Evolutionary conservation across 2,888 invertebrate genomes (phyloP).

Genomic region (Drosophila mimica): DNA sequence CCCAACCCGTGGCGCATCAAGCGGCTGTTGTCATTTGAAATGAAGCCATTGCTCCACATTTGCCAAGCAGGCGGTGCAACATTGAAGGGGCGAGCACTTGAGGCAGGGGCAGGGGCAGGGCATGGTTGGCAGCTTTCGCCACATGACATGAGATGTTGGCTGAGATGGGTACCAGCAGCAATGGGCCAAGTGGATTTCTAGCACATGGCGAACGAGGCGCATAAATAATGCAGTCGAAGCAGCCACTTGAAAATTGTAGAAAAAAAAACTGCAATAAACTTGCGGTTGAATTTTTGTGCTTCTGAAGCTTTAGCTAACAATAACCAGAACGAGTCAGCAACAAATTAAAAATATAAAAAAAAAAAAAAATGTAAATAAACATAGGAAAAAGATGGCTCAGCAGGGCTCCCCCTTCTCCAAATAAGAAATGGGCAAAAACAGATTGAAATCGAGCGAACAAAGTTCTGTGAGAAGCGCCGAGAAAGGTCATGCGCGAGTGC

Average conservation of each 20-base stretch:
- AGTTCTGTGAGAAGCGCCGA: constrained; percentile 31
- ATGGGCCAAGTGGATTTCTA: constrained; percentile 69
- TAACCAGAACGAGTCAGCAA: constrained; percentile 37
- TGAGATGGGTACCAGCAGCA: constrained; percentile 30
- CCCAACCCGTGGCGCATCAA: constrained; percentile 69
- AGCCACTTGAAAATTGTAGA: constrained; percentile 66
- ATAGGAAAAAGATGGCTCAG: constrained; percentile 49
- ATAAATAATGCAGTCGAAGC: constrained; percentile 70
- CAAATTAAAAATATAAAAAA: constrained; percentile 58
- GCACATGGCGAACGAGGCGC: constrained; percentile 70
- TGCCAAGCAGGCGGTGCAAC: constrained; percentile 11
- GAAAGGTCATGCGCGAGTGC: constrained; percentile 43
- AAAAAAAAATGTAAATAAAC: constrained; percentile 57
- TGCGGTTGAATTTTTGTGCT: constrained; percentile 23
- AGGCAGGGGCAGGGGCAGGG: constrained; percentile 1
- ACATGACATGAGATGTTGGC: constrained; percentile 57
- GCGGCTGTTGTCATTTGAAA: constrained; percentile 75
- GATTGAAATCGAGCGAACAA: constrained; percentile 9
- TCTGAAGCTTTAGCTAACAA: constrained; percentile 18
- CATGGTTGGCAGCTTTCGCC: constrained; percentile 55
- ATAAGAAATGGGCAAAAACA: constrained; percentile 18
- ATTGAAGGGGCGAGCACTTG: neutral
- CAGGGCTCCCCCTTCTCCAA: constrained; percentile 16
- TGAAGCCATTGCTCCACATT: constrained; percentile 77
- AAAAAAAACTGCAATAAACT: constrained; percentile 69